Conservation (phyloP, 1,140 invertebrate genomes). For the Leptinotarsa lineolata region DNA sequence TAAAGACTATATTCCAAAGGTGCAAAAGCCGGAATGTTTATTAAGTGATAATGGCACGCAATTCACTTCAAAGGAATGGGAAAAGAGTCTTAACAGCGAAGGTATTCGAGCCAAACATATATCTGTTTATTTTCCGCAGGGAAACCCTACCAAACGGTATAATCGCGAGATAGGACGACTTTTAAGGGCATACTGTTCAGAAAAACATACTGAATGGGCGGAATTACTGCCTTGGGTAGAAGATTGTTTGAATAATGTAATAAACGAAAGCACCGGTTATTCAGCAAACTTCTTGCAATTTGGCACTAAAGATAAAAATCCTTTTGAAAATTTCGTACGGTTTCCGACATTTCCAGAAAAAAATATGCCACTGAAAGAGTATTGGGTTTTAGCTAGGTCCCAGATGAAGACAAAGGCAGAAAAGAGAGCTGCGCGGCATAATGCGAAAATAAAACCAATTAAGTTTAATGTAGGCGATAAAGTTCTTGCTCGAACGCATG, state of each 20-base stretch:
- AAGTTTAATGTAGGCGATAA: not conserved
- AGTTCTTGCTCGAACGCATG: conserved; percentile 6
- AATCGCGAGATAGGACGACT: conserved; percentile 24
- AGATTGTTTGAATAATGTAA: not conserved
- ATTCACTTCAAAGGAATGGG: conserved; percentile 6
- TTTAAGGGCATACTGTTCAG: not conserved
- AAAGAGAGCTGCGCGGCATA: not conserved
- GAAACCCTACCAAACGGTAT: conserved; percentile 16
- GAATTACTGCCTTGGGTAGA: not conserved
- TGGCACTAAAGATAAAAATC: not conserved
- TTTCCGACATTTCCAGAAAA: not conserved
- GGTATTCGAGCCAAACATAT: conserved; percentile 11
- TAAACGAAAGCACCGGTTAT: not conserved
- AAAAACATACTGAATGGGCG: not conserved
- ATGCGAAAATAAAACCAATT: not conserved
- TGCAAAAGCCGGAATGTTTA: not conserved
- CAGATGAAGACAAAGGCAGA: not conserved
- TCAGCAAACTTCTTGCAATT: not conserved
- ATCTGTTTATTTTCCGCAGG: conserved; percentile 19
- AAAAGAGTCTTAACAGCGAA: not conserved
- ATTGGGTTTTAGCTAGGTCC: not conserved
- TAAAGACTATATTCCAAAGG: conserved; percentile 10
- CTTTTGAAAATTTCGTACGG: not conserved
- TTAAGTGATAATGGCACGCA: conserved; percentile 28
- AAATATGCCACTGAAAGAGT: not conserved